These are phyloP conservation scores for Heteromurus nitidus DNA, from an alignment of 2,888 invertebrate genomes.

Conservation along the genomic window DNA sequence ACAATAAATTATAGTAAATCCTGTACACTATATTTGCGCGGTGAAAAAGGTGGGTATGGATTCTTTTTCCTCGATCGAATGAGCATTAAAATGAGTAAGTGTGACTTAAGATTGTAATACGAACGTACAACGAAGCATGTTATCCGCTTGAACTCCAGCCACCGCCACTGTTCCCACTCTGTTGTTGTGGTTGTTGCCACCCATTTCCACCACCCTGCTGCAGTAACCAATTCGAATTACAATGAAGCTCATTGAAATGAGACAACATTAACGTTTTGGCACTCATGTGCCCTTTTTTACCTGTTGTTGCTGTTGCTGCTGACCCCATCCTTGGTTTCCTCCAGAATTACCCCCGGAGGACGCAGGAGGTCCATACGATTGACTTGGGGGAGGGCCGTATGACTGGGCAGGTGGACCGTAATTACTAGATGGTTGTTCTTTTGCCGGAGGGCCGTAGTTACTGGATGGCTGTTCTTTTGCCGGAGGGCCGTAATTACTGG, in stretches of 20 bases:
- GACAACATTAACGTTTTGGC: not conserved
- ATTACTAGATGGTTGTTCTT: not conserved
- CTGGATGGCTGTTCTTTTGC: not conserved
- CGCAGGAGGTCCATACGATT: constrained; percentile 1
- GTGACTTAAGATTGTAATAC: no score
- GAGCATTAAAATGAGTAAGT: no score
- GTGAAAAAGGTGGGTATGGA: no score
- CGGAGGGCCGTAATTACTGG: constrained; percentile 27
- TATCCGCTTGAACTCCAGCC: constrained; percentile 38
- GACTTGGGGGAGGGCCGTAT: constrained; percentile 2
- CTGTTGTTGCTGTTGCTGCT: constrained; percentile 17
- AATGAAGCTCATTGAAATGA: no score
- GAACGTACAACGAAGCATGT: no score
- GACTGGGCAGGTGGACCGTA: not conserved
- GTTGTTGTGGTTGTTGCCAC: constrained; percentile 31
- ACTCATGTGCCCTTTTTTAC: constrained; percentile 6
- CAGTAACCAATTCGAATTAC: not conserved
- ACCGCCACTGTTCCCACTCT: constrained; percentile 15
- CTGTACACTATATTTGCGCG: no score
- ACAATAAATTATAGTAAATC: no score
- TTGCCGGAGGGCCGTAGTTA: constrained; percentile 33
- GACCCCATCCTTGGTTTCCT: constrained; percentile 48
- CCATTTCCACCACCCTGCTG: constrained; percentile 14
- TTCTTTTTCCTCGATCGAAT: no score
- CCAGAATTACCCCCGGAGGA: constrained; percentile 16